Base-by-base conservation (phyloP, 2,888 invertebrate species). In the Epinotia ramella region DNA sequence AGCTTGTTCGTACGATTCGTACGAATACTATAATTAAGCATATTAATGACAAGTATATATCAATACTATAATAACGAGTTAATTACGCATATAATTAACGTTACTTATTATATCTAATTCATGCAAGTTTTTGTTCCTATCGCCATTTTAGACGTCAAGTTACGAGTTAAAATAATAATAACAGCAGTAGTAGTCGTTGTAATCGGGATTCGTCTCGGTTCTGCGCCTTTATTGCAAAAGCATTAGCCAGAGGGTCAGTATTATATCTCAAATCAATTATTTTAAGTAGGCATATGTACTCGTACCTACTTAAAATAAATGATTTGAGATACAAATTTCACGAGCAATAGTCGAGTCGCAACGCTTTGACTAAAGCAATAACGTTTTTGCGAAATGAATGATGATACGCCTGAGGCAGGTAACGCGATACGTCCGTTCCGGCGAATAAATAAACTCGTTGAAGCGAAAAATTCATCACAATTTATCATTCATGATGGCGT, bases 231-330 rank as follows among this genome's bases (percentile, higher is more conserved):
- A 85, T 84, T 84, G 80, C 81, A 40, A 53, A 53, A 33, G 64
- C 49, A 53, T 65, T 65, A 70, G 79, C 77, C 82, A 77, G 82
- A 83, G 85, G 84, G 82, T 80, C 87, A 86, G 89, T 91, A 90
- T 89, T 86, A 90, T 89, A 86, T 84, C 84, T 87, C 91, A 90
- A 91, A 91, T 91, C 91, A 91, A 92, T 93, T 91, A 89, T 85
- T 81, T 79, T 78, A 20, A 20, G 20, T 20, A 20, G 20, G 20
- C 2, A 20, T 20, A 20, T 20, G 20, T 20, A n/a, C n/a, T n/a
- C n/a, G n/a, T n/a, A 20, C 20, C 20, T 20, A 20, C 20, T 20
- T 20, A 20, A 20, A 20, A 20, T 20, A 20, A 20, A 1, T 20
- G 20, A 20, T 20, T 20, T 20, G 20, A 20, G 20, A 20, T 20